Evolutionary conservation across 2,888 invertebrate species (phyloP).

Genomic region (Alloplasta piceator): DNA sequence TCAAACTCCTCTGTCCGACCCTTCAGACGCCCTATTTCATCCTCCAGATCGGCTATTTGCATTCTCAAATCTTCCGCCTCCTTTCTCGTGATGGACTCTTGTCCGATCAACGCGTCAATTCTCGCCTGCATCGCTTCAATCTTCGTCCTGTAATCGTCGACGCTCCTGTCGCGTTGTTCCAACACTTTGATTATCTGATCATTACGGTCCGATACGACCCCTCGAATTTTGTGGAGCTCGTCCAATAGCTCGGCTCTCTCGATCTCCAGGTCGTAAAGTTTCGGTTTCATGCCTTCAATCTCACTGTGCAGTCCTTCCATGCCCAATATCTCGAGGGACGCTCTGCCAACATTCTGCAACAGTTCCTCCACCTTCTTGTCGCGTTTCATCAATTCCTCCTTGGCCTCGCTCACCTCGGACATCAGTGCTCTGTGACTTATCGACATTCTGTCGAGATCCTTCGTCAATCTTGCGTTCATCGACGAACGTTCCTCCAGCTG

Average conservation of each 20-base stretch:
- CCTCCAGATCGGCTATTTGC: constrained; percentile 61
- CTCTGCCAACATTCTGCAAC: constrained; percentile 66
- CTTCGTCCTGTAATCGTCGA: constrained; percentile 57
- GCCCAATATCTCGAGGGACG: constrained; percentile 66
- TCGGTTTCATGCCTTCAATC: constrained; percentile 70
- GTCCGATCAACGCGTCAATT: constrained; percentile 66
- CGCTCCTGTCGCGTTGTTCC: constrained; percentile 67
- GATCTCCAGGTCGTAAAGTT: constrained; percentile 66
- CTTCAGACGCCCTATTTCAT: constrained; percentile 60
- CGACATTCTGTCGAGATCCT: constrained; percentile 69
- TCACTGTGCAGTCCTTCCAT: constrained; percentile 66
- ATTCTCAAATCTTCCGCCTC: constrained; percentile 64
- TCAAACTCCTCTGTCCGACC: constrained; percentile 55
- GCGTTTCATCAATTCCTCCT: constrained; percentile 70
- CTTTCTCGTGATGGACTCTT: constrained; percentile 60
- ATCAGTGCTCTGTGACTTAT: constrained; percentile 66
- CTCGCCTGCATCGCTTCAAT: constrained; percentile 66
- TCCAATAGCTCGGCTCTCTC: constrained; percentile 69
- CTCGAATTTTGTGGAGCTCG: constrained; percentile 67
- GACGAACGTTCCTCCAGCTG: constrained; percentile 53
- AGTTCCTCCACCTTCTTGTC: constrained; percentile 74
- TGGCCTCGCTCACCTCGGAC: constrained; percentile 69
- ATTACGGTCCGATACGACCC: constrained; percentile 69
- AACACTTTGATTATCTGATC: constrained; percentile 71
- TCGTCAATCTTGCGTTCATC: constrained; percentile 57